A percentile compares a stretch with the other conserved stretches of the same genome.
Evolutionary conservation across 1,140 invertebrate genomes (phyloP).

Genomic region (Papilio machaon): DNA sequence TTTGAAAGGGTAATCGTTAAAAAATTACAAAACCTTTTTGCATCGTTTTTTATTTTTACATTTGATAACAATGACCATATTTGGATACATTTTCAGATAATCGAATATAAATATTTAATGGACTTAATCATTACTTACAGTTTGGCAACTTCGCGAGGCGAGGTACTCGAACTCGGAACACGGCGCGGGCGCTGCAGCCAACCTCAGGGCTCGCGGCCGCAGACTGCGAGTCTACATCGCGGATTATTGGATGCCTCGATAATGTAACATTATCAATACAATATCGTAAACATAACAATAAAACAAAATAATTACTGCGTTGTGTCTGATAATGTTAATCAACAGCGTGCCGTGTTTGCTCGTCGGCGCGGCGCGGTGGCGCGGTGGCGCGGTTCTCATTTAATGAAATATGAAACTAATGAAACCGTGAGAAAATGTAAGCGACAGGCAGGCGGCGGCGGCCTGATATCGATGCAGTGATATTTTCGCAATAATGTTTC

Average conservation of each 20-base stretch:
- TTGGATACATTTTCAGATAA: not conserved
- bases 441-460: conserved; percentile 43
- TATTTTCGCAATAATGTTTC: conserved; percentile 58
- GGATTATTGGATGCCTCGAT: not conserved
- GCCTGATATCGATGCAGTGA: conserved; percentile 47
- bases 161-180: not conserved
- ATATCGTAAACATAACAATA: not conserved
- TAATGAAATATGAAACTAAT: conserved; percentile 27
- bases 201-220: not conserved
- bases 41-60: not conserved
- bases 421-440: conserved; percentile 47
- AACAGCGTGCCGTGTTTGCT: not conserved
- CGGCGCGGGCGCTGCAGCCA: too few relatives aligned
- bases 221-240: not conserved
- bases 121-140: too few relatives aligned
- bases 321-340: not conserved
- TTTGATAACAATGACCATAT: not conserved
- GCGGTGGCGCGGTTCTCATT: not conserved
- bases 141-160: not conserved
- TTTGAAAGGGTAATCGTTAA: conserved; percentile 31
- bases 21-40: conserved; percentile 32
- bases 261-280: not conserved
- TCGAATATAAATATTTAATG: not conserved
- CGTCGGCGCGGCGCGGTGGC: not conserved
- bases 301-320: not conserved